A percentile compares a stretch with the other conserved stretches of the same genome.
Conservation (phyloP, 2,888 invertebrate genomes). For the Galeruca laticollis region DNA sequence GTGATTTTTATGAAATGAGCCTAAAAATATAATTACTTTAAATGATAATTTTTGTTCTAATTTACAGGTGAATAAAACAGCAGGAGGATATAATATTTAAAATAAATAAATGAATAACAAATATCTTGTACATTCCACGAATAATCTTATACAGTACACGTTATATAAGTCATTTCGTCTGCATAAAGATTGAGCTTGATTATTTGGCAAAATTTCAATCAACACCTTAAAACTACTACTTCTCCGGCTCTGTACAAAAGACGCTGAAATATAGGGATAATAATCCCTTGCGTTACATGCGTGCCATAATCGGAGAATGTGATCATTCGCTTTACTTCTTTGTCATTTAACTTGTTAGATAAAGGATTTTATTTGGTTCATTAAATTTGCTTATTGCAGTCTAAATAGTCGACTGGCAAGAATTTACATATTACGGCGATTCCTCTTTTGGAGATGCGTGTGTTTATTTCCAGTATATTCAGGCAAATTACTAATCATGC, state of each 20-base stretch:
- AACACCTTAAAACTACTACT: neutral
- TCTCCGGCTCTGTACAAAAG: slow-evolving; percentile 16
- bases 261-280: slow-evolving; percentile 34
- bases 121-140: too few species aligned
- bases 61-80: too few species aligned
- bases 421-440: slow-evolving; percentile 26
- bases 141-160: too few species aligned
- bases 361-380: slow-evolving; percentile 44
- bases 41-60: too few species aligned
- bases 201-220: too few species aligned
- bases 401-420: slow-evolving; percentile 26
- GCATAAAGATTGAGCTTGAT: too few species aligned
- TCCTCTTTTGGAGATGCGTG: neutral
- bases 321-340: slow-evolving; percentile 47
- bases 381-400: slow-evolving; percentile 44
- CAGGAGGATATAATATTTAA: too few species aligned
- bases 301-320: slow-evolving; percentile 44
- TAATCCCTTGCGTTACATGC: slow-evolving; percentile 41
- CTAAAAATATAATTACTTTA: too few species aligned
- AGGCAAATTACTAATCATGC: neutral
- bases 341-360: slow-evolving; percentile 46
- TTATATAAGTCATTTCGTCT: too few species aligned
- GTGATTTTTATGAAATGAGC: too few species aligned
- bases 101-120: too few species aligned
- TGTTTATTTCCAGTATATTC: neutral